Evolutionary conservation across 92 coral and sea anemone genomes (phyloP), one percentile per base, ranked within the genome.

Genomic region (Ricordea florida): DNA sequence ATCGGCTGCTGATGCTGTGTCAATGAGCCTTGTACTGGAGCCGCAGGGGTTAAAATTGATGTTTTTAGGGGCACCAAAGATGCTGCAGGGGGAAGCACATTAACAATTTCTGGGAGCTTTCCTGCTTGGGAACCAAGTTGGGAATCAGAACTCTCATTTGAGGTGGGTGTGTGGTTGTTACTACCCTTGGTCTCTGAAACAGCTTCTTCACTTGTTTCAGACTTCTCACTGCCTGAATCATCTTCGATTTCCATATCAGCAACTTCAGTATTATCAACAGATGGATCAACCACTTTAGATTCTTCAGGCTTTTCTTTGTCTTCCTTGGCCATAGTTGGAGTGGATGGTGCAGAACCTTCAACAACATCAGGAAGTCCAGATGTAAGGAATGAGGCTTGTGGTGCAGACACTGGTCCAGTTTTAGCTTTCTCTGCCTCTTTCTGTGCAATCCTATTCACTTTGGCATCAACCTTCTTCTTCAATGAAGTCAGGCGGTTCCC

Each of bases 241-340:
- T 92, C 96, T 45, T 94, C 98, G 22, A 96, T 72, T 34, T 96
- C 99, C 99, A 96, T 96, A 31, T 96, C 99, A 16, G 99, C 87
- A 26, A 96, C 99, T 48, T 96, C 99, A 57, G 87, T 93, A 81
- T 96, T 93, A 78, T 96, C 99, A 3, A 96, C 85, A 10, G 93
- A 89, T n/a, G 97, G 89, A 74, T 96, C 99, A n/a, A 68, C 63
- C 28, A 74, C 43, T 72, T 79, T 91, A 7, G 26, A 74, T 13
- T 90, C 96, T 17, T 62, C 90, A 1, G 64, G 83, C 35, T 80
- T 76, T 2, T 52, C 62, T 8, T 42, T 51, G 16, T n/a, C 74
- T 6, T 35, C 45, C 34, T 45, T 46, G 14, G 18, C 27, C 61
- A 78, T 84, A 31, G 74, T 66, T 27, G 90, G 72, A 10, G 92